Conservation (phyloP, 2,888 invertebrate species). For the Amiota minor region DNA sequence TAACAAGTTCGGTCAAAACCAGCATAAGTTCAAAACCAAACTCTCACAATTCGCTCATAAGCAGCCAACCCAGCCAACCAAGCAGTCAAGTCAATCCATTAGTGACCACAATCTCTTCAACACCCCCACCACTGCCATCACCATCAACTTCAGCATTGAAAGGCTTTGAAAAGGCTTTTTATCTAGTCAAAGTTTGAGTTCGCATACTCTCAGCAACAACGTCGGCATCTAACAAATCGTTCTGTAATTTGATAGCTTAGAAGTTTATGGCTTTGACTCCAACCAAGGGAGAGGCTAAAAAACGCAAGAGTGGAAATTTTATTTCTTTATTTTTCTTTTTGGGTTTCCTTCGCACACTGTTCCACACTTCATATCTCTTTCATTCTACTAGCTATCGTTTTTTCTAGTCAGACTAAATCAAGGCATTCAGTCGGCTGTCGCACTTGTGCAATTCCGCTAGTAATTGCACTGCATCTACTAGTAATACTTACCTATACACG, state of each 20-base stretch:
- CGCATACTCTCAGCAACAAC: not conserved
- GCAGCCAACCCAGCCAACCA: slow-evolving; percentile 23
- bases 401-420: not conserved
- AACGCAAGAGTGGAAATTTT: slow-evolving; percentile 39
- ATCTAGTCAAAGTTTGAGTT: slow-evolving; percentile 14
- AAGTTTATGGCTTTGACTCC: slow-evolving; percentile 66
- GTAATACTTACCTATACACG: too few species aligned
- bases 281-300: slow-evolving; percentile 33
- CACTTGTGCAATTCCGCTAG: slow-evolving; percentile 12
- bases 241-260: slow-evolving; percentile 69
- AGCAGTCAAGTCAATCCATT: slow-evolving; percentile 58
- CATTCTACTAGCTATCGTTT: not conserved
- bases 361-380: not conserved
- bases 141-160: not conserved
- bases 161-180: slow-evolving; percentile 8
- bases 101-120: slow-evolving; percentile 45
- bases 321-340: slow-evolving; percentile 7
- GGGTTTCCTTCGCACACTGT: not conserved
- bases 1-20: slow-evolving; percentile 59
- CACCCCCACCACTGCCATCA: not conserved
- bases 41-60: not conserved
- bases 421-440: slow-evolving; percentile 7
- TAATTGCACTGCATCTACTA: slow-evolving; percentile 16
- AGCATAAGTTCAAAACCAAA: slow-evolving; percentile 36
- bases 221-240: slow-evolving; percentile 67